These are phyloP conservation scores for Andricus quercusramuli DNA, from an alignment of 2,888 invertebrate genomes.

Conservation along the genomic window DNA sequence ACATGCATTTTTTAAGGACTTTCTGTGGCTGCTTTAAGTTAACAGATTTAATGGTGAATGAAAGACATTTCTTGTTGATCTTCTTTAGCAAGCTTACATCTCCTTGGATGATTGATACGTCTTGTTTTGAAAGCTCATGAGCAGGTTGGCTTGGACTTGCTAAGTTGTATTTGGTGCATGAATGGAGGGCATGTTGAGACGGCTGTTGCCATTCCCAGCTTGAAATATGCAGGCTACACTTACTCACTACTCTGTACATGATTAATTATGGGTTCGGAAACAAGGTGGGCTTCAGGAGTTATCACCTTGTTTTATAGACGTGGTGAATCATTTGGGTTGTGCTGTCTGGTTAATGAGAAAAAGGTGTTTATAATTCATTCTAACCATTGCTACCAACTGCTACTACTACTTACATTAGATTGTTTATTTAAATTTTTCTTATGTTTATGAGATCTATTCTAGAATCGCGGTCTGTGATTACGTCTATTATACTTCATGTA, in stretches of 20 bases:
- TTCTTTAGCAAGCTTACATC: neutral
- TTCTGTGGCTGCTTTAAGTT: neutral
- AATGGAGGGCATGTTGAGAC: conserved; percentile 14
- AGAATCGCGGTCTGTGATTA: neutral
- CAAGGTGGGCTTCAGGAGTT: neutral
- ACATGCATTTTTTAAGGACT: neutral
- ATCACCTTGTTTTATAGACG: conserved; percentile 7
- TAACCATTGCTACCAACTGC: neutral
- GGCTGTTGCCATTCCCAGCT: conserved; percentile 34
- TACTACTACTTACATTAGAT: neutral
- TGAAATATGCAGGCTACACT: conserved; percentile 31
- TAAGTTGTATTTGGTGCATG: conserved; percentile 27
- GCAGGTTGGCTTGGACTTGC: conserved; percentile 6
- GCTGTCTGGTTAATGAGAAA: neutral
- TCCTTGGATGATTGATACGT: neutral
- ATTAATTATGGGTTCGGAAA: conserved; percentile 26
- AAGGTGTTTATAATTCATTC: neutral
- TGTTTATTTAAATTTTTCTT: neutral
- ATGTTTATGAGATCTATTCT: neutral
- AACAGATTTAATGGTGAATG: neutral
- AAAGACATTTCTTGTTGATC: neutral
- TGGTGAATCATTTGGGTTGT: neutral
- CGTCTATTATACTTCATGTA: neutral
- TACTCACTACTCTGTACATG: conserved; percentile 13
- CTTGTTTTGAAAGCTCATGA: conserved; percentile 2